phyloP scores from a whole-genome alignment of 2,888 invertebrate genomes.

The Mycogona germanica region DNA sequence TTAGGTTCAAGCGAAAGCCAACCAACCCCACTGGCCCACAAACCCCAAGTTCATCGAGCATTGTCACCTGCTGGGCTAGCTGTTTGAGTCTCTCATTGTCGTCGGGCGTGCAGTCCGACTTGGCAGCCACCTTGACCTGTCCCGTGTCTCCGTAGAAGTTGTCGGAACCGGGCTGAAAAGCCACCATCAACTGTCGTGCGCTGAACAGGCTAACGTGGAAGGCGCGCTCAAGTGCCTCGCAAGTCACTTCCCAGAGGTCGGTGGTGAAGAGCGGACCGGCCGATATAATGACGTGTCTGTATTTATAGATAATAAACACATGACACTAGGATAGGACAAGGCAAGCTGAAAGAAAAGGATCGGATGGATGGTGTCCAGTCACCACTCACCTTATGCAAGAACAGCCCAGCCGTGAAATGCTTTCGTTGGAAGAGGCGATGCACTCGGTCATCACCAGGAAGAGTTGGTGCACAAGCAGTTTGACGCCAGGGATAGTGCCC shows the following conservation, averaged over 20 bases:
- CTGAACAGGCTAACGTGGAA: constrained; percentile 69
- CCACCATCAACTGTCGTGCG: constrained; percentile 72
- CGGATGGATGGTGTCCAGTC: too few relatives aligned
- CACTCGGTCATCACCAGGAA: constrained; percentile 79
- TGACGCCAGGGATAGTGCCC: constrained; percentile 29
- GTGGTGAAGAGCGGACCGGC: constrained; percentile 59
- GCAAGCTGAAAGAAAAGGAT: too few relatives aligned
- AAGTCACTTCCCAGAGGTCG: constrained; percentile 76
- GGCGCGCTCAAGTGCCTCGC: constrained; percentile 66
- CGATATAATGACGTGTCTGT: constrained; percentile 49
- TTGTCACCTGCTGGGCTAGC: constrained; percentile 73
- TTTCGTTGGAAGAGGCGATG: constrained; percentile 76
- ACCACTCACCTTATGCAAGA: constrained; percentile 62
- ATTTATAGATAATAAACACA: neutral
- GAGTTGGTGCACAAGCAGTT: constrained; percentile 72
- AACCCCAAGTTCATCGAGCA: neutral
- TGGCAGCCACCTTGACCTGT: constrained; percentile 85
- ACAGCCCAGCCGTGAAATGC: constrained; percentile 79
- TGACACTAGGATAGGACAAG: neutral
- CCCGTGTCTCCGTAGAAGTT: constrained; percentile 79
- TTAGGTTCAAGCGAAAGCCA: too few relatives aligned
- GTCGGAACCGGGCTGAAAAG: constrained; percentile 81
- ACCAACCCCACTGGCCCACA: too few relatives aligned
- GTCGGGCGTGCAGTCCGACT: constrained; percentile 69
- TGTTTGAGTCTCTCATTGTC: constrained; percentile 76